Evolutionary conservation across 53 echinoderm and acorn worm genomes (phyloP).

Genomic region (Crossaster papposus): DNA sequence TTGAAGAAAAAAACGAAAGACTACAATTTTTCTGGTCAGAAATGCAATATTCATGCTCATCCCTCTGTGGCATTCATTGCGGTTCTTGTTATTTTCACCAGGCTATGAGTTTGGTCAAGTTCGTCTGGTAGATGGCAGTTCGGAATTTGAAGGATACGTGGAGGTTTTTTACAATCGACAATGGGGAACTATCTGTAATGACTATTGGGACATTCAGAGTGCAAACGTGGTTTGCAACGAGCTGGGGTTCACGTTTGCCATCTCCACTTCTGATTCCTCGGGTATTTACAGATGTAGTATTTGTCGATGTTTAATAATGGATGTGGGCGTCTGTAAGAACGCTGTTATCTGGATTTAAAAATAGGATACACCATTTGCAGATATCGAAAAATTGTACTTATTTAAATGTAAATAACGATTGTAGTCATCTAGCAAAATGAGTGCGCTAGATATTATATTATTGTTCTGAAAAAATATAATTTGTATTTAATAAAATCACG

Average conservation of each 20-base stretch:
- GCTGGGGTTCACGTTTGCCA: background rate
- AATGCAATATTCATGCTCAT: background rate
- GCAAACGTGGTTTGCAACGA: slow-evolving; percentile 9
- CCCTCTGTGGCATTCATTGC: too few relatives aligned
- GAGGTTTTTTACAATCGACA: background rate
- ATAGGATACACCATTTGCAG: too few relatives aligned
- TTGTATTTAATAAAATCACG: too few relatives aligned
- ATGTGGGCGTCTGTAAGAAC: background rate
- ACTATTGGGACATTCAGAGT: background rate
- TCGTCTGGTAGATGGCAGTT: background rate
- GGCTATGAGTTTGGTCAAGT: background rate
- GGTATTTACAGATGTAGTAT: background rate
- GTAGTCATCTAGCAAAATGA: too few relatives aligned
- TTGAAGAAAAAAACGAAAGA: too few relatives aligned
- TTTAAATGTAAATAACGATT: too few relatives aligned
- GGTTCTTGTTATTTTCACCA: slow-evolving; percentile 7
- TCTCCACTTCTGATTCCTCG: background rate
- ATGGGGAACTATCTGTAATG: slow-evolving; percentile 10
- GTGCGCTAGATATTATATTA: too few relatives aligned
- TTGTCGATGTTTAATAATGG: background rate
- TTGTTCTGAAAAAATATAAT: too few relatives aligned
- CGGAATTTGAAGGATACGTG: slow-evolving; percentile 3
- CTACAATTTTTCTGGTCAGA: background rate
- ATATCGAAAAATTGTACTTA: too few relatives aligned
- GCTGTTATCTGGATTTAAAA: background rate